Conservation (phyloP, 2,797 vertebrate species). For the Falco naumanni region DNA sequence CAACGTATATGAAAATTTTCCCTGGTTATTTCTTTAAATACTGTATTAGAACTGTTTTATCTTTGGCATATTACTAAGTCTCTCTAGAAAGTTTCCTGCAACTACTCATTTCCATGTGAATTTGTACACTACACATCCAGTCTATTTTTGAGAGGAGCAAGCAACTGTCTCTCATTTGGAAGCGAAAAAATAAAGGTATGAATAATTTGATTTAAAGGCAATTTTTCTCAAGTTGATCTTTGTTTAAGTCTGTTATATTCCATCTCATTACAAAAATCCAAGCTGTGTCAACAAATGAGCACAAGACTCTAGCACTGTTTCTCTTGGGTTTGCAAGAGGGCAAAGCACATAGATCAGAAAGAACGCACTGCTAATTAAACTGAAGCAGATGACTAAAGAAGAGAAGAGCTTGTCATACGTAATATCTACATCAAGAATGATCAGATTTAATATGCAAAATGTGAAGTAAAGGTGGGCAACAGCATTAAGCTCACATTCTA, state of each 20-base stretch:
- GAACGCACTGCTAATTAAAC: constrained; percentile 84
- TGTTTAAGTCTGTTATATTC: constrained; percentile 53
- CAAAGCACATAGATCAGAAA: constrained; percentile 80
- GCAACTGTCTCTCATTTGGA: constrained; percentile 2
- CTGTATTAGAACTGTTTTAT: background rate
- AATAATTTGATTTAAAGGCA: constrained; percentile 44
- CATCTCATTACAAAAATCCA: constrained; percentile 75
- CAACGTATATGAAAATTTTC: background rate
- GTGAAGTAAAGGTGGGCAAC: constrained; percentile 77
- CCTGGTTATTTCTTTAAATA: background rate
- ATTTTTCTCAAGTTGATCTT: constrained; percentile 51
- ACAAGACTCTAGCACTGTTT: constrained; percentile 75
- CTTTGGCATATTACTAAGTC: background rate
- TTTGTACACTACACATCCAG: background rate
- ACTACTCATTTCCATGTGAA: background rate
- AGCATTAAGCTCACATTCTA: constrained; percentile 69
- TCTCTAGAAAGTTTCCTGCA: background rate
- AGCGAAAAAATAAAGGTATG: background rate
- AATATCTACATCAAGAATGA: constrained; percentile 73
- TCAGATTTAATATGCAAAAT: constrained; percentile 80
- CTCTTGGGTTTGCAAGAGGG: constrained; percentile 76
- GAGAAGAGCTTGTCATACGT: constrained; percentile 77
- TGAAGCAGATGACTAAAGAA: constrained; percentile 73
- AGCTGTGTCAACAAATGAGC: constrained; percentile 80
- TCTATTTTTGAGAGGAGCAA: background rate